Base-by-base conservation (phyloP, 2,797 vertebrate species). In the Botia almorhae region DNA sequence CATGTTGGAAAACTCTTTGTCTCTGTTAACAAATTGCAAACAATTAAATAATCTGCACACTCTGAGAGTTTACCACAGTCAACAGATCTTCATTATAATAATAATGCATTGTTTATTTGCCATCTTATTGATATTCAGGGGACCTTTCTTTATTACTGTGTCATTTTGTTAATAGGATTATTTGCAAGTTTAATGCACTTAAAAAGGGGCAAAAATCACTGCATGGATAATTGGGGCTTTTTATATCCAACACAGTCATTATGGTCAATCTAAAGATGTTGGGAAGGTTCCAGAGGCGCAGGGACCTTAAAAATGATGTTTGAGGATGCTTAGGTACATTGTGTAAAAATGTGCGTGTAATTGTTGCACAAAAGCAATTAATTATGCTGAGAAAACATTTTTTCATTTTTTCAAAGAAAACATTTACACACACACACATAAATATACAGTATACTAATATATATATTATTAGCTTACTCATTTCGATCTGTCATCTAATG, bases 51-150 rank as follows among this genome's bases (percentile, higher is more conserved):
- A 85, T 88, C 82, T 79, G 43, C 74, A 83, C 65, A 75, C 73
- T 74, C 69, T 60, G 48, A 6, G 39, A 12, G 36, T 48, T 80
- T 76, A 85, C 83, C 81, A 77, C 76, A 76, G 81, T 53, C 82
- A 86, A 86, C 87, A 84, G 81, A 87, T 88, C 86, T 88, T 89
- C 81, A 90, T 91, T 88, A 87, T 89, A 92, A 89, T 87, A 89
- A 90, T 84, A 83, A 87, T 60, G 23, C 75, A 82, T 43, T 88
- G 86, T 86, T 88, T 89, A 88, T 85, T 83, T 85, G 74, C 63
- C 23, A 17, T 78, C 56, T 79, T 78, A 84, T 80, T 81, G 84
- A 87, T 83, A 85, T 88, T 78, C 89, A 87, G 77, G 80, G 75
- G 73, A 83, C 78, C 82, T 88, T 70, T 64, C 78, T 87, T 90